A percentile compares a stretch with the other conserved stretches of the same genome.
Conservation (phyloP, 2,113 vertebrate genomes). For the Amblyornis subalaris region DNA sequence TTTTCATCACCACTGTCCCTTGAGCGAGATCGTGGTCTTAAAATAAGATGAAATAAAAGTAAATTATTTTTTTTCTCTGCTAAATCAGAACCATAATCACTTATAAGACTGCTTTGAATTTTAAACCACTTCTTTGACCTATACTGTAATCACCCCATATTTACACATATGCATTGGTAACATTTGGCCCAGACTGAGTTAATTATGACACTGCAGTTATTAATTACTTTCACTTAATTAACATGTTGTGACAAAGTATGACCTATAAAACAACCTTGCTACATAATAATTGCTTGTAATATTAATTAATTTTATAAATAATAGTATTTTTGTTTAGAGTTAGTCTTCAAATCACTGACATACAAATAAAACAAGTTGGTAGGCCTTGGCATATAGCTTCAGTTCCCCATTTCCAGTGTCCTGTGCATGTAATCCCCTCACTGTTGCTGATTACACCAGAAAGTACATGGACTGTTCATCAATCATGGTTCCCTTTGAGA, state of each 20-base stretch:
- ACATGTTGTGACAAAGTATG: neutral
- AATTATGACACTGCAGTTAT: neutral
- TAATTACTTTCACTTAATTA: neutral
- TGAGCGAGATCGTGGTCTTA: conserved; percentile 91
- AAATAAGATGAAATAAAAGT: conserved; percentile 32
- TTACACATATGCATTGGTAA: neutral
- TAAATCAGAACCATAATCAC: neutral
- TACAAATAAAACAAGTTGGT: neutral
- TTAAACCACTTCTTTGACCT: neutral
- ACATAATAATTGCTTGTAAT: neutral
- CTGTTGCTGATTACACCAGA: neutral
- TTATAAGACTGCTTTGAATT: neutral
- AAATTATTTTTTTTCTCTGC: neutral
- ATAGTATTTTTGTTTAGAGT: neutral
- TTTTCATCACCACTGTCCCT: conserved; percentile 95
- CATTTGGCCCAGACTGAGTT: neutral
- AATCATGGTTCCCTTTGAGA: neutral
- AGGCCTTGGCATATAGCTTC: neutral
- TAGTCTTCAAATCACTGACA: neutral
- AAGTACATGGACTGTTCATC: neutral
- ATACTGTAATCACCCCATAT: neutral
- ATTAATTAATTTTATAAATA: neutral
- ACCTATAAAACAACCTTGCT: neutral
- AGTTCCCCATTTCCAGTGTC: neutral
- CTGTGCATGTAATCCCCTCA: neutral